Conservation (phyloP, 2,113 vertebrate genomes). For the Osmerus mordax region DNA sequence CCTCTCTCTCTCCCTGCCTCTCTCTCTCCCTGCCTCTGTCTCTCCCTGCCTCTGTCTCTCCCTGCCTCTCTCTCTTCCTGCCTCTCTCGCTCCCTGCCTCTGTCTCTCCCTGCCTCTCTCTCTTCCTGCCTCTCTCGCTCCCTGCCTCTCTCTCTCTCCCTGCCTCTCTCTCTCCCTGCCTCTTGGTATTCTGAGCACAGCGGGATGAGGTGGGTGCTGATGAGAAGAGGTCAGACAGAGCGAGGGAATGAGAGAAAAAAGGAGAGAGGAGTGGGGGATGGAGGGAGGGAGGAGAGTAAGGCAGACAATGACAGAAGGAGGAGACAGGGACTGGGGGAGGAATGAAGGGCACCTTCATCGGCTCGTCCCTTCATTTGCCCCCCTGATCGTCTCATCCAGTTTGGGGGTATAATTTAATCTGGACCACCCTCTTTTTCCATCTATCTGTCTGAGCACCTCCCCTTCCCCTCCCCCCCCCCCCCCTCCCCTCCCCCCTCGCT, state of each 20-base stretch:
- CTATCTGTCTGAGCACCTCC: too few relatives aligned
- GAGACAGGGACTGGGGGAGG: background rate
- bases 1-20: too few relatives aligned
- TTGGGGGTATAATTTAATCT: slow-evolving; percentile 9
- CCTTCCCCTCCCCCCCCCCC: background rate
- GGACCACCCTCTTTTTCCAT: background rate
- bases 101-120: background rate
- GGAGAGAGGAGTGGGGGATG: background rate
- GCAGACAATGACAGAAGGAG: slow-evolving; percentile 1
- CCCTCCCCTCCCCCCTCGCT: too few relatives aligned
- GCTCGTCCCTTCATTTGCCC: background rate
- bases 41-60: too few relatives aligned
- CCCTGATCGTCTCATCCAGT: background rate
- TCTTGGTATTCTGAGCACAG: background rate
- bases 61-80: too few relatives aligned
- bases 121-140: background rate
- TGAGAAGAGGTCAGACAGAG: background rate
- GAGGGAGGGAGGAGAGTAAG: background rate
- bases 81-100: too few relatives aligned
- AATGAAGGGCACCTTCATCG: slow-evolving; percentile 1
- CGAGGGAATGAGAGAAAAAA: background rate
- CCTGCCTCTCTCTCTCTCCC: background rate
- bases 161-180: background rate
- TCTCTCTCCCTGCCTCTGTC: too few relatives aligned
- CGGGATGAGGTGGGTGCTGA: background rate